These are phyloP conservation scores for Bicyclus anynana DNA, from an alignment of 1,140 invertebrate genomes.

Conservation along the genomic window DNA sequence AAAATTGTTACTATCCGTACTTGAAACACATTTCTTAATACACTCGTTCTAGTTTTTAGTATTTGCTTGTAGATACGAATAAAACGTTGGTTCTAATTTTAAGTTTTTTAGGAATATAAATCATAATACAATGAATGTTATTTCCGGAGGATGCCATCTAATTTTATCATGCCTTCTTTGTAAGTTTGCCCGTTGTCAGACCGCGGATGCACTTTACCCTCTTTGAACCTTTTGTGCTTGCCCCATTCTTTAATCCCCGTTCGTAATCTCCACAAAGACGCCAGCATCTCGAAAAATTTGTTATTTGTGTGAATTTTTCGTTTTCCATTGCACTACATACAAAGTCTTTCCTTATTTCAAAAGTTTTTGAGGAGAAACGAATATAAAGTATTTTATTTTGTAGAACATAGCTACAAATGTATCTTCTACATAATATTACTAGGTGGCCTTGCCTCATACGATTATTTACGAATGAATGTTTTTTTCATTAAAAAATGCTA, in stretches of 20 bases:
- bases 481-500: too few species aligned
- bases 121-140: not conserved
- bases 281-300: conserved; percentile 3
- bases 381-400: too few species aligned
- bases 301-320: not conserved
- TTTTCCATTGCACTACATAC: not conserved
- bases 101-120: not conserved
- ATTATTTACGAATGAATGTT: too few species aligned
- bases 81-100: not conserved
- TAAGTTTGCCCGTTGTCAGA: not conserved
- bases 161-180: not conserved
- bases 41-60: too few species aligned
- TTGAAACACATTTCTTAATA: too few species aligned
- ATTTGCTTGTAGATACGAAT: too few species aligned
- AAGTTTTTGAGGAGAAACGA: too few species aligned
- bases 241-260: conserved; percentile 4
- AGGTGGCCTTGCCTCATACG: too few species aligned
- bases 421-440: too few species aligned
- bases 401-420: too few species aligned
- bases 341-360: not conserved
- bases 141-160: not conserved
- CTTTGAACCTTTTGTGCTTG: conserved; percentile 6
- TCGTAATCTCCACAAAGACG: conserved; percentile 4
- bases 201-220: conserved; percentile 3
- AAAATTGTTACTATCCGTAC: too few species aligned